These are phyloP conservation scores for Rostratula benghalensis DNA, from an alignment of 2,113 vertebrate genomes.

Conservation along the genomic window DNA sequence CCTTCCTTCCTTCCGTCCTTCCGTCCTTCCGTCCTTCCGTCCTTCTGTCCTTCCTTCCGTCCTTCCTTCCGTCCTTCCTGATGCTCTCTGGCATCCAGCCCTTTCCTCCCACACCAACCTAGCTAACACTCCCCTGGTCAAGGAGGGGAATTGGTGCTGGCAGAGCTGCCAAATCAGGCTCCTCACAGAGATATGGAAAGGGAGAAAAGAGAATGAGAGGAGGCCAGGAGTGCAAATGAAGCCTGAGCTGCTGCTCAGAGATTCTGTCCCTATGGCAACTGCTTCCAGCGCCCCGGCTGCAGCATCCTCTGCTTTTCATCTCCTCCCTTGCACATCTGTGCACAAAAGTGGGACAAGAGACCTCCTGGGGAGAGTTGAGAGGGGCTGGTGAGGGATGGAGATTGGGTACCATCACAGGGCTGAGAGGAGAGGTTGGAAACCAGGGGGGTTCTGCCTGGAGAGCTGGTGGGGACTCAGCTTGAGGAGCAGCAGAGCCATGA, in stretches of 20 bases:
- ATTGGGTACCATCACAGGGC: rapidly evolving
- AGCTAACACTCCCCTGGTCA: rapidly evolving
- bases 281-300: background rate
- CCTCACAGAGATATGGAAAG: background rate
- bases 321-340: background rate
- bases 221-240: background rate
- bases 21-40: background rate
- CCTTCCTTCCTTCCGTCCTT: no score
- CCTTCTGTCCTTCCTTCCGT: rapidly evolving
- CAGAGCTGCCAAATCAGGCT: background rate
- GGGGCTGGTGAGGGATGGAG: background rate
- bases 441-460: rapidly evolving
- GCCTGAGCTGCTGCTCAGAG: background rate
- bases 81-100: background rate
- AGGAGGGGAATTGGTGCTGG: background rate
- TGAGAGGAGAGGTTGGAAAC: background rate
- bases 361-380: background rate
- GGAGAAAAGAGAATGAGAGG: background rate
- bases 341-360: background rate
- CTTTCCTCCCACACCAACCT: background rate
- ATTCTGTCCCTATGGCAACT: conserved; percentile 37
- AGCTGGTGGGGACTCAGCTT: rapidly evolving
- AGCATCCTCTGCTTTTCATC: background rate
- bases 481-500: background rate
- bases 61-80: background rate